phyloP scores from a whole-genome alignment of 2,888 invertebrate species.

The Aethes cnicana region DNA sequence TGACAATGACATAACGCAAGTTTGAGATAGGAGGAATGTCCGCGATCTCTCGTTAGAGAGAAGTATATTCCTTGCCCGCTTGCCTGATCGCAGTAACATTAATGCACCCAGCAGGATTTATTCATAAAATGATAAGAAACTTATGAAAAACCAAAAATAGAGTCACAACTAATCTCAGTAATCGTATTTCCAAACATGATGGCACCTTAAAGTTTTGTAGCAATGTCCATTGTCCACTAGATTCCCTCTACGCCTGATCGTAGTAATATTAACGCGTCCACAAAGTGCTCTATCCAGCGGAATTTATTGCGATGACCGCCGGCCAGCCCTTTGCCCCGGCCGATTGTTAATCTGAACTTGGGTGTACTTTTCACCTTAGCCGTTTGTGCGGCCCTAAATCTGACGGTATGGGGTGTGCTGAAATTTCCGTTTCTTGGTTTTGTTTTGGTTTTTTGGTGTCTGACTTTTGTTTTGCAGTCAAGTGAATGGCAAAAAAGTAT shows the following conservation, averaged over 20 bases:
- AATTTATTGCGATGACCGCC: slow-evolving; percentile 48
- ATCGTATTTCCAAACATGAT: not conserved
- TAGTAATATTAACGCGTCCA: slow-evolving; percentile 22
- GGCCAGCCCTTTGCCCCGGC: slow-evolving; percentile 49
- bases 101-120: no score
- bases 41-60: no score
- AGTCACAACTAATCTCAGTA: no score
- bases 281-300: slow-evolving; percentile 44
- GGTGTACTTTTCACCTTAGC: slow-evolving; percentile 72
- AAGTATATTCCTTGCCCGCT: no score
- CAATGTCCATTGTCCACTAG: not conserved
- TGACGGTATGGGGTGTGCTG: slow-evolving; percentile 48
- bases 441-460: not conserved
- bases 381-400: slow-evolving; percentile 57
- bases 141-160: no score
- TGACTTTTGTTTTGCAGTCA: no score
- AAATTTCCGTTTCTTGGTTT: slow-evolving; percentile 23
- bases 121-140: no score
- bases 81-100: no score
- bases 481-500: no score
- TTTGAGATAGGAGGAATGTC: no score
- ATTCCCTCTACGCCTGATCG: slow-evolving; percentile 7
- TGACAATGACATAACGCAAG: no score
- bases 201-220: not conserved
- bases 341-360: slow-evolving; percentile 76